Conservation (phyloP, 2,113 vertebrate genomes). For the Prionailurus viverrinus region DNA sequence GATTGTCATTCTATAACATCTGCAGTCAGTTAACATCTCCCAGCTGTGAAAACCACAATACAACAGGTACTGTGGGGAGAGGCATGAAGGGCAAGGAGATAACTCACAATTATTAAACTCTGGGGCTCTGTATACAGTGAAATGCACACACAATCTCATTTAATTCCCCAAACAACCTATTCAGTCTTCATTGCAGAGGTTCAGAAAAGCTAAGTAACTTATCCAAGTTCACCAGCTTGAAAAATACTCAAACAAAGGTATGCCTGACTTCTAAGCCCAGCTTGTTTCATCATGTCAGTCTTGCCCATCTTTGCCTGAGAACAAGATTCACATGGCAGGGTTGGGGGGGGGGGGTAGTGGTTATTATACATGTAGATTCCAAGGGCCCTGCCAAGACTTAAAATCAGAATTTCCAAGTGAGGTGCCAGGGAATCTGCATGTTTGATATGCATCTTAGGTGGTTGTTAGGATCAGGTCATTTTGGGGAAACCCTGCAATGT, state of each 20-base stretch:
- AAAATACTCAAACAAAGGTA: neutral
- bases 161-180: neutral
- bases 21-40: neutral
- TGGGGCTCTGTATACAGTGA: neutral
- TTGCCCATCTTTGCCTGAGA: neutral
- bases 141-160: neutral
- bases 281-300: neutral
- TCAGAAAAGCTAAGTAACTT: neutral
- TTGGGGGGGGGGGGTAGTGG: neutral
- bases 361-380: neutral
- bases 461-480: neutral
- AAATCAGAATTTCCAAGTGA: conserved; percentile 8
- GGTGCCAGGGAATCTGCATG: neutral
- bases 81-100: neutral
- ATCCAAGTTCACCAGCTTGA: neutral
- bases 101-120: neutral
- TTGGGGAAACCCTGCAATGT: neutral
- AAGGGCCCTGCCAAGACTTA: neutral
- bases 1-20: neutral
- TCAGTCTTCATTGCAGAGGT: neutral
- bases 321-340: neutral
- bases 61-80: neutral
- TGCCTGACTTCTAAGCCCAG: neutral
- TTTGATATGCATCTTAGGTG: neutral
- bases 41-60: neutral